These are phyloP conservation scores for Acheta domesticus DNA, from an alignment of 2,888 invertebrate species.

Conservation along the genomic window DNA sequence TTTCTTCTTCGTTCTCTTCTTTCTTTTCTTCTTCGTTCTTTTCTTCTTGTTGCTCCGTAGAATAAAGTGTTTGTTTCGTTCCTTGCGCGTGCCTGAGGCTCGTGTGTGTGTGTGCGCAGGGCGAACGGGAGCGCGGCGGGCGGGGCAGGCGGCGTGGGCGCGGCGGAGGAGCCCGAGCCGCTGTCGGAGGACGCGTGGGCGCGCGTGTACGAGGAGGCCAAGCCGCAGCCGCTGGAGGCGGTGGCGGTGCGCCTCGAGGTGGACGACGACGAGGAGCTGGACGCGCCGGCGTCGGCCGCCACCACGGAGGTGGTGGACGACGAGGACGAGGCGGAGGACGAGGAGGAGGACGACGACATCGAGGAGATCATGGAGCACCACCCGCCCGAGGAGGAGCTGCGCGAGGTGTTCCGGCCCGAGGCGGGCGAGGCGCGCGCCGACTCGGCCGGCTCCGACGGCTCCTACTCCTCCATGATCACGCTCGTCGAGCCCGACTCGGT, in stretches of 20 bases:
- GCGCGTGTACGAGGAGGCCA: background rate
- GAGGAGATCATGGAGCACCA: conserved; percentile 1
- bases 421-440: background rate
- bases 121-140: too few species aligned
- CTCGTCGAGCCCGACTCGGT: background rate
- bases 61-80: too few species aligned
- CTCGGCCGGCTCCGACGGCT: background rate
- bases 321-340: background rate
- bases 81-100: too few species aligned
- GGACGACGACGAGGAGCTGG: background rate
- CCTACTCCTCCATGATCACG: background rate
- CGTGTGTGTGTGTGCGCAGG: too few species aligned
- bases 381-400: background rate
- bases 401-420: background rate
- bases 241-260: background rate
- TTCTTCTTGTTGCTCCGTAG: too few species aligned
- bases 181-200: conserved; percentile 1
- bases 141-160: too few species aligned
- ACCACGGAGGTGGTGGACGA: background rate
- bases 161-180: background rate
- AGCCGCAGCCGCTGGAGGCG: background rate
- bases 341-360: background rate
- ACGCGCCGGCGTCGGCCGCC: background rate
- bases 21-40: too few species aligned
- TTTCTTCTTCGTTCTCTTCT: too few species aligned